These are phyloP conservation scores for Cossypha polioptera DNA, from an alignment of 2,797 vertebrate genomes.

Conservation along the genomic window DNA sequence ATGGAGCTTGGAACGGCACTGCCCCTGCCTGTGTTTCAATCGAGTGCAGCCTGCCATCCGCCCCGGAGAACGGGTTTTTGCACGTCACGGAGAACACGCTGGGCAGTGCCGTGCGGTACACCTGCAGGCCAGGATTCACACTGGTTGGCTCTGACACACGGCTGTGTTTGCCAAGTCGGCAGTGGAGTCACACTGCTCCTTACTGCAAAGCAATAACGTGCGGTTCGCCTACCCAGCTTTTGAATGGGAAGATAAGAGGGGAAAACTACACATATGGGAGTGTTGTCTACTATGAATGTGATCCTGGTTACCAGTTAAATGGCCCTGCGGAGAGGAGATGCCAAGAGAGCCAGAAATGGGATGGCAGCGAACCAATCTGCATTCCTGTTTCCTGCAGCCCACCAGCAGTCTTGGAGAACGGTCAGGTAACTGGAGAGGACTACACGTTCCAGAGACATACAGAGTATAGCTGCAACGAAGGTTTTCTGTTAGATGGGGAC, in stretches of 20 bases:
- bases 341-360: slow-evolving; percentile 84
- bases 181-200: slow-evolving; percentile 85
- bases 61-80: slow-evolving; percentile 84
- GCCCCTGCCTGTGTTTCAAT: slow-evolving; percentile 86
- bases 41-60: slow-evolving; percentile 82
- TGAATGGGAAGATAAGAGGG: slow-evolving; percentile 80
- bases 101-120: slow-evolving; percentile 82
- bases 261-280: slow-evolving; percentile 77
- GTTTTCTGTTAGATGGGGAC: slow-evolving; percentile 84
- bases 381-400: slow-evolving; percentile 84
- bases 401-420: slow-evolving; percentile 75
- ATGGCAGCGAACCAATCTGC: slow-evolving; percentile 83
- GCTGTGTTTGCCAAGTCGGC: slow-evolving; percentile 82
- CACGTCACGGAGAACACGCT: slow-evolving; percentile 82
- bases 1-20: slow-evolving; percentile 93
- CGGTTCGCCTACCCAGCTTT: slow-evolving; percentile 75
- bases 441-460: slow-evolving; percentile 80
- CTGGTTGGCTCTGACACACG: slow-evolving; percentile 84
- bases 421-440: slow-evolving; percentile 79
- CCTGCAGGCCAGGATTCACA: slow-evolving; percentile 85
- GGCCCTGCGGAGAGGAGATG: slow-evolving; percentile 81
- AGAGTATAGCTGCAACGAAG: slow-evolving; percentile 82
- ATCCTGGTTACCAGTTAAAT: slow-evolving; percentile 84
- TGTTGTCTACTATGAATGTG: slow-evolving; percentile 82
- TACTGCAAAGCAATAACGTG: slow-evolving; percentile 81